Conservation (phyloP, 2,113 vertebrate species). For the Pluvianellus socialis region DNA sequence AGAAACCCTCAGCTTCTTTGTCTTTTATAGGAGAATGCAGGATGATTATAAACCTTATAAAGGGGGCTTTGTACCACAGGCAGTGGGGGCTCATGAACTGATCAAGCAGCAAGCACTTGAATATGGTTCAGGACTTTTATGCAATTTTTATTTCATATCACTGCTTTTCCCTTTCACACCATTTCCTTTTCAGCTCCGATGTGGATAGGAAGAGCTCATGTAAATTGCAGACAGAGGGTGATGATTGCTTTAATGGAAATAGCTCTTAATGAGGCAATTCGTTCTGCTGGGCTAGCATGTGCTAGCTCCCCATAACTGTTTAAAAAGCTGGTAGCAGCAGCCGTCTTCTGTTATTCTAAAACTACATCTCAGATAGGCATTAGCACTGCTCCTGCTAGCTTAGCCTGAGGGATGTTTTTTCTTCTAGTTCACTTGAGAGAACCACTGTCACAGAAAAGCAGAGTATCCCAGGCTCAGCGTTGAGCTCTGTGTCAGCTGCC, state of each 20-base stretch:
- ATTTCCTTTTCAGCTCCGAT: slow-evolving; percentile 42
- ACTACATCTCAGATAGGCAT: background rate
- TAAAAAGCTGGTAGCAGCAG: slow-evolving; percentile 9
- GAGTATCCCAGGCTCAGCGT: background rate
- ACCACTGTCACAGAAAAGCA: background rate
- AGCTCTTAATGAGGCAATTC: slow-evolving; percentile 42
- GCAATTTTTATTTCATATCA: background rate
- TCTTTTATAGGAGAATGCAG: background rate
- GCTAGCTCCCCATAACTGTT: slow-evolving; percentile 9
- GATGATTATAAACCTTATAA: background rate
- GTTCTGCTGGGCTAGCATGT: slow-evolving; percentile 7
- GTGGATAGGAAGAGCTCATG: slow-evolving; percentile 14
- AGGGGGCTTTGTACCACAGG: background rate
- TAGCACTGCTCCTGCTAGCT: background rate
- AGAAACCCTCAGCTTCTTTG: background rate
- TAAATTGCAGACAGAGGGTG: slow-evolving; percentile 50
- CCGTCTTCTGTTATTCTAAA: background rate
- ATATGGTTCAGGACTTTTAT: slow-evolving; percentile 8
- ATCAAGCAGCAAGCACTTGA: background rate
- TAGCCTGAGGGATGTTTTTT: background rate
- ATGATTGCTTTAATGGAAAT: slow-evolving; percentile 54
- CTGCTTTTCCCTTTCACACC: background rate
- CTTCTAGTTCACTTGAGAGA: background rate
- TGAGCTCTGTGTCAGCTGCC: background rate
- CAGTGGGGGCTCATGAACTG: background rate